Base-by-base conservation (phyloP, 2,113 vertebrate genomes). In the Hippoglossus stenolepis region DNA sequence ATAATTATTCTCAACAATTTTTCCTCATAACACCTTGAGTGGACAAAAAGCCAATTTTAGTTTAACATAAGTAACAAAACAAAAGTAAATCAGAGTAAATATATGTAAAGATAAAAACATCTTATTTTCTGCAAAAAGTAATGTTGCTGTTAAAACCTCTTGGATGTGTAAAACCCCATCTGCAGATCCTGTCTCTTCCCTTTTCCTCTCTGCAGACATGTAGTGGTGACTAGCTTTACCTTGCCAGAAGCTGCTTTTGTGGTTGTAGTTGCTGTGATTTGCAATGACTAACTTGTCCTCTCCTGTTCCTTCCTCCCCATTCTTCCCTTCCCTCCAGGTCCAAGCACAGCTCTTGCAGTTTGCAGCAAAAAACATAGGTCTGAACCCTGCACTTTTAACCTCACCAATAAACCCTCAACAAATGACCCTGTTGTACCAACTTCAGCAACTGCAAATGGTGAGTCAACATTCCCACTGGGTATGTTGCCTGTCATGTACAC, bases 331-430 rank as follows among this genome's bases (percentile, higher is more conserved):
- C 6, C 74, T 67, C 57, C 85, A 99, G 98, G 98, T 99, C 97
- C 98, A 99, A 99, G 97, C 98, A 98, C 98, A 99, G 96, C 98
- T 99, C 97, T 97, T 99, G 96, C 98, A 99, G 96, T 99, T 99
- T 97, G 98, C 98, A 96, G 98, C 98, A 97, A 99, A 99, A 98
- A 99, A 98, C 96, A 98, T 98, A 97, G 98, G 98, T 97, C 96
- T 99, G 96, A 99, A 98, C 94, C 98, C 98, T 98, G 97, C 98
- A 99, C 97, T 99, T 97, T 98, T 99, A 97, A 98, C 97, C 95
- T 99, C 97, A 96, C 97, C 98, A 96, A 96, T 99, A 96, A 99
- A 98, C 93, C 97, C 98, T 98, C 98, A 99, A 95, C 97, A 98
- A 95, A 97, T 99, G 97, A 99, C 97, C 94, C 97, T 99, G 95